phyloP scores from a whole-genome alignment of 2,888 invertebrate genomes.

The Phymatocera aterrima region DNA sequence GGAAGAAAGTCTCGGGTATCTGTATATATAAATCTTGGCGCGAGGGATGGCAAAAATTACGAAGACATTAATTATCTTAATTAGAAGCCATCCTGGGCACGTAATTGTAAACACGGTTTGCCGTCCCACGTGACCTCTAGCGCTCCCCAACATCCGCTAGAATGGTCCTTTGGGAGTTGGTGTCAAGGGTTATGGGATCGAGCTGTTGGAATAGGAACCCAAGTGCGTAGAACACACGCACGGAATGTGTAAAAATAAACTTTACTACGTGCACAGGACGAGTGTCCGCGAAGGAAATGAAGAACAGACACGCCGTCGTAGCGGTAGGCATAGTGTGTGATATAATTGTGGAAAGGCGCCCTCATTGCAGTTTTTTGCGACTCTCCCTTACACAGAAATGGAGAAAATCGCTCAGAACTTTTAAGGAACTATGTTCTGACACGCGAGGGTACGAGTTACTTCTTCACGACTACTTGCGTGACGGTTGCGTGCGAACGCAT shows the following conservation, averaged over 20 bases:
- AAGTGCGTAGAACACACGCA: constrained; percentile 19
- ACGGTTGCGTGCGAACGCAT: constrained; percentile 8
- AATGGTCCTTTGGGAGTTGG: constrained; percentile 34
- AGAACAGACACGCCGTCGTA: not conserved
- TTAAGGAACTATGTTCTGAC: constrained; percentile 13
- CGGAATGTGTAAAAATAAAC: constrained; percentile 41
- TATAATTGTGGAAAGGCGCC: constrained; percentile 22
- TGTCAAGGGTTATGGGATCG: constrained; percentile 38
- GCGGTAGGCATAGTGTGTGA: not conserved
- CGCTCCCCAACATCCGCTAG: constrained; percentile 40
- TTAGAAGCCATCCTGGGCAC: constrained; percentile 41
- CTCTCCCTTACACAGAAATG: not conserved
- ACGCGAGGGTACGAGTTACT: constrained; percentile 14
- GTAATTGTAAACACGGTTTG: constrained; percentile 41
- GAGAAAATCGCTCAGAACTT: not conserved
- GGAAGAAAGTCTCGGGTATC: not conserved
- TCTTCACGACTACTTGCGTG: not conserved
- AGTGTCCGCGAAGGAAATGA: constrained; percentile 28
- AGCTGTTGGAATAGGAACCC: constrained; percentile 19
- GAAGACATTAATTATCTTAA: constrained; percentile 43
- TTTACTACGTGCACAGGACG: constrained; percentile 25
- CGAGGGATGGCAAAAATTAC: constrained; percentile 31
- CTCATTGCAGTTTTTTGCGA: not conserved
- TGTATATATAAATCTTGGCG: not conserved
- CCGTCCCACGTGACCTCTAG: constrained; percentile 28